Base-by-base conservation (phyloP, 2,797 vertebrate species). In the Syngnathus rostellatus region DNA sequence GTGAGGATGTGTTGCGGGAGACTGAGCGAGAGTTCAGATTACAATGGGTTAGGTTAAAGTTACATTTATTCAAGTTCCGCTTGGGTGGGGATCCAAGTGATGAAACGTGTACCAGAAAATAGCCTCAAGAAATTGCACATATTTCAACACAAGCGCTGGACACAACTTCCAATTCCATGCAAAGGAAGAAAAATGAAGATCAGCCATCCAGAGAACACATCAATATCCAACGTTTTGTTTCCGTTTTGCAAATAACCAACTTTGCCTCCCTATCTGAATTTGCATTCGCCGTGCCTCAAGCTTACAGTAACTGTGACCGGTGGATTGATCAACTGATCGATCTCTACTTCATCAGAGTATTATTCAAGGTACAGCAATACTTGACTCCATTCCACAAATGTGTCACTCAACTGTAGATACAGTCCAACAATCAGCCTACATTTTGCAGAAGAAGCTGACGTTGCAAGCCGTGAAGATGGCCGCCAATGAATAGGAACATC, bases 11-110 rank as follows among this genome's bases (percentile, higher is more conserved):
- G 11, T 37, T 38, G 55, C 25, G 23, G 37, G 12, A 57, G 14
- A 38, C 12, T 37, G 25, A 57, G 55, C 6, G 14, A 37, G 25
- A 17, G 25, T 37, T 57, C 25, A 57, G 55, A 57, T 37, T 16
- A 37, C 25, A 16, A 7, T 17, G 25, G 16, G 55, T 17, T 8
- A 57, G 55, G 31, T 37, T 37, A 37, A 37, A 57, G 55, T 57
- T 57, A 37, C 55, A 57, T 37, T 57, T 57, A 37, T 37, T 57
- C 55, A 57, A 37, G 25, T 37, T 57, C 31, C 25, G 14, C 25
- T 57, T 57, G 25, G 55, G 25, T 57, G 55, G 25, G 6, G 8
- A 57, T 57, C 54, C 54, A 57, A 57, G 54, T 37, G 55, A 57
- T 37, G 55, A 57, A 57, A 31, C 55, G 25, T 57, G 14, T 14